Conservation (phyloP, 2,113 vertebrate genomes). For the Cyprinodon brontotheroides region DNA sequence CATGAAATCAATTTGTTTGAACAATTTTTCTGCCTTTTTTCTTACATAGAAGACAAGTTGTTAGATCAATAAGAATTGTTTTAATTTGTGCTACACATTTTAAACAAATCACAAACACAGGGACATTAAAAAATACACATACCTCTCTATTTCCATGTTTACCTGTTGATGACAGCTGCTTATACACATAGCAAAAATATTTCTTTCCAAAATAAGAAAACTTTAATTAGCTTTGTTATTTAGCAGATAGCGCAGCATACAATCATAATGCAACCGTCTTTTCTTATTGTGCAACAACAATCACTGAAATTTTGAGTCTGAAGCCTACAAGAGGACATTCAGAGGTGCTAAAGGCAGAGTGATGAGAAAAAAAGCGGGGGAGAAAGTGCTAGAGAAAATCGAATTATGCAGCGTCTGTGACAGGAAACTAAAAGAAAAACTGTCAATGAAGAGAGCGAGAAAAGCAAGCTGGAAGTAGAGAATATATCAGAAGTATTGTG, state of each 20-base stretch:
- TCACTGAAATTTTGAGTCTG: constrained; percentile 62
- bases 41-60: constrained; percentile 2
- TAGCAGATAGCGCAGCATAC: constrained; percentile 74
- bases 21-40: neutral
- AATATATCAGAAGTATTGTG: constrained; percentile 36
- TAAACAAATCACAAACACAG: constrained; percentile 74
- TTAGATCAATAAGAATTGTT: constrained; percentile 64
- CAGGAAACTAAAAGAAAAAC: constrained; percentile 19
- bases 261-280: constrained; percentile 61
- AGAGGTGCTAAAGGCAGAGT: constrained; percentile 53
- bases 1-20: neutral
- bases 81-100: constrained; percentile 79
- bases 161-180: constrained; percentile 65
- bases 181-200: constrained; percentile 71
- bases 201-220: constrained; percentile 62
- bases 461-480: constrained; percentile 8
- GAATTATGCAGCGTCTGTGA: constrained; percentile 51
- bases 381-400: constrained; percentile 47
- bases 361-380: constrained; percentile 24
- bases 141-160: constrained; percentile 72
- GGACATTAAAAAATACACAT: constrained; percentile 77
- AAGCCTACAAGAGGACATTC: constrained; percentile 38
- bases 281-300: constrained; percentile 68
- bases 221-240: constrained; percentile 70
- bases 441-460: constrained; percentile 3